Evolutionary conservation across 2,888 invertebrate species (phyloP).

Genomic region (Tortrix viridana): DNA sequence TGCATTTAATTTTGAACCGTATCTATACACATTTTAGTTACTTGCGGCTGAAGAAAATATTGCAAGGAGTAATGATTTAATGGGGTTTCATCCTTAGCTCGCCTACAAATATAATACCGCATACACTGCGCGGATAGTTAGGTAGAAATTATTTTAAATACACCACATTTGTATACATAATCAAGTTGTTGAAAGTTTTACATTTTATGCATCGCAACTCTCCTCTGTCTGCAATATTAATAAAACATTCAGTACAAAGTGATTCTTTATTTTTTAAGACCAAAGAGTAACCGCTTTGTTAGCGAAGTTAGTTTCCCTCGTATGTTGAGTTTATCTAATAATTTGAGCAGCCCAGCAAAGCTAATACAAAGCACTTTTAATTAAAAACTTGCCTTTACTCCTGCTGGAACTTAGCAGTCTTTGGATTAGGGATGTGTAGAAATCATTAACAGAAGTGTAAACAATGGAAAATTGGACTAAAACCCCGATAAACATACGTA

Average conservation of each 20-base stretch:
- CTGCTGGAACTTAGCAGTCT: conserved; percentile 35
- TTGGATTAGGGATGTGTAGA: conserved; percentile 26
- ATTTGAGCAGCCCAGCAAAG: conserved; percentile 36
- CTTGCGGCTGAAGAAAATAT: no score
- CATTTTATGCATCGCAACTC: no score
- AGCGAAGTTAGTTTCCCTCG: conserved; percentile 21
- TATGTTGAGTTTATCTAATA: conserved; percentile 35
- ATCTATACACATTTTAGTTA: no score
- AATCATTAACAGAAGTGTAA: neutral
- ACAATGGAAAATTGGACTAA: neutral
- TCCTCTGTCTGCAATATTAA: neutral
- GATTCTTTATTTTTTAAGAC: conserved; percentile 4
- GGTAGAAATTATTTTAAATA: no score
- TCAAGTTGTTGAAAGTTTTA: no score
- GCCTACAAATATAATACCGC: no score
- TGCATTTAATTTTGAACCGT: no score
- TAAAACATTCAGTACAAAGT: neutral
- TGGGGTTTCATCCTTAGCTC: no score
- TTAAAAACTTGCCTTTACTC: conserved; percentile 72
- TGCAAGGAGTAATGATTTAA: no score
- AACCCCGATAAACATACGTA: no score
- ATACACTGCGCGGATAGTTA: no score
- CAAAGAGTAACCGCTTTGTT: conserved; percentile 9
- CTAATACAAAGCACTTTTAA: conserved; percentile 59
- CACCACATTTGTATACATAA: no score